Evolutionary conservation across 1,140 invertebrate genomes (phyloP).

Genomic region (Drosophila truncata): DNA sequence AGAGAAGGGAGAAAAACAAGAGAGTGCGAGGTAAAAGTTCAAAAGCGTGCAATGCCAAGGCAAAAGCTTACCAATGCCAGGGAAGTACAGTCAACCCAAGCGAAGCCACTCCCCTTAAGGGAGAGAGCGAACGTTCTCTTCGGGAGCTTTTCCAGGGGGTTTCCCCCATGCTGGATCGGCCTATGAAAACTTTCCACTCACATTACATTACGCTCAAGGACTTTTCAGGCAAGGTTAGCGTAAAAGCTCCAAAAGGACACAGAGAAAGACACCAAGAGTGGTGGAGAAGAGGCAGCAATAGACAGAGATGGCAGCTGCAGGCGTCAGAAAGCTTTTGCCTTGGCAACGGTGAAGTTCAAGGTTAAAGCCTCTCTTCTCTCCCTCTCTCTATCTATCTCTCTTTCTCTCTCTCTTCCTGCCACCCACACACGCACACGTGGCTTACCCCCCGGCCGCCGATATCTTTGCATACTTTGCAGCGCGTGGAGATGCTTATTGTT

Average conservation of each 20-base stretch:
- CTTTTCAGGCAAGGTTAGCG: slow-evolving; percentile 66
- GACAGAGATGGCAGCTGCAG: slow-evolving; percentile 5
- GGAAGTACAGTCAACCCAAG: slow-evolving; percentile 77
- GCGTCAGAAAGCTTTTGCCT: slow-evolving; percentile 52
- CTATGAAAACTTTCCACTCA: slow-evolving; percentile 60
- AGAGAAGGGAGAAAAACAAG: slow-evolving; percentile 5
- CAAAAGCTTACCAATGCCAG: slow-evolving; percentile 72
- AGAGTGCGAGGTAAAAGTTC: slow-evolving; percentile 54
- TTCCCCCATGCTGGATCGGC: not conserved
- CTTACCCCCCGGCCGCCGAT: slow-evolving; percentile 2
- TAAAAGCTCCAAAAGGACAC: slow-evolving; percentile 54
- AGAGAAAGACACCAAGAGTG: slow-evolving; percentile 6
- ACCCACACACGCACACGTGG: slow-evolving; percentile 46
- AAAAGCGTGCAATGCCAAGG: slow-evolving; percentile 80
- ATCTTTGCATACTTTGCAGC: slow-evolving; percentile 72
- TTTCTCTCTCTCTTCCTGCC: slow-evolving; percentile 24
- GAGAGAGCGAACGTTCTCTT: slow-evolving; percentile 29
- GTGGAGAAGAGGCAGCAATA: not conserved
- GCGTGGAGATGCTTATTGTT: slow-evolving; percentile 75
- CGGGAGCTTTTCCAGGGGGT: slow-evolving; percentile 13
- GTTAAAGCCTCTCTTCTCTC: slow-evolving; percentile 56
- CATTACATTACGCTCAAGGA: slow-evolving; percentile 67
- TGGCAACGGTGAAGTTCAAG: slow-evolving; percentile 80
- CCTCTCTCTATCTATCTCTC: slow-evolving; percentile 10
- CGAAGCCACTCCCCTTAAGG: slow-evolving; percentile 42